Base-by-base conservation (phyloP, 2,797 vertebrate species). In the Geranospiza caerulescens region DNA sequence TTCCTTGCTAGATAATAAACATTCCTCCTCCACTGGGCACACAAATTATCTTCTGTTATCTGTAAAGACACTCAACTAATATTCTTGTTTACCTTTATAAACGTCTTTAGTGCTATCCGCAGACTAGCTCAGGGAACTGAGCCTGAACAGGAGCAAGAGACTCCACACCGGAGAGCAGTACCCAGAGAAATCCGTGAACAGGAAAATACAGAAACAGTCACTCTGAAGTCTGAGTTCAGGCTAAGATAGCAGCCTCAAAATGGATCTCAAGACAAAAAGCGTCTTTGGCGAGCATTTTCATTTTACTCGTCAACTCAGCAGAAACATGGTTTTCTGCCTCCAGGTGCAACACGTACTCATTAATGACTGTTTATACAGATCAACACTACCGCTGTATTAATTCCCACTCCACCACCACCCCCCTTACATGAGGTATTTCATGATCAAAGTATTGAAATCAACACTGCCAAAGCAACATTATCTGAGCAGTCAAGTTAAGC, bases 401-500 rank as follows among this genome's bases (percentile, higher is more conserved):
- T 84, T 62, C 19, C 4, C 13, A 53, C 52, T 53, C 29, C 16
- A 48, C 13, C 45, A 11, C 12, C 52, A 1, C 52, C 18, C 26
- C 12, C 60, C 56, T 56, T 63, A 71, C 40, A 36, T 1, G 19
- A 87, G 59, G 22, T 38, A 84, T 76, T 93, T 89, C 19, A 64
- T 52, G 72, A 96, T 94, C 93, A 91, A 94, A 95, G 90, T 72
- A 87, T 19, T 68, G 84, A 91, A 96, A 94, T 72, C 72, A 86
- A 44, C 66, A 26, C 52, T 63, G 68, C 33, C 50, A 93, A 78
- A 85, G 70, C 72, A 85, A 36, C 40, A 29, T 63, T 44, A 91
- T 56, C 56, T 87, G 91, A 96, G 82, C 92, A 96, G 90, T 74
- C 75, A 76, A 44, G 81, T 85, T 92, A 90, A 92, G 74, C 21